Conservation (phyloP, 2,113 vertebrate species). For the Neomonachus schauinslandi region DNA sequence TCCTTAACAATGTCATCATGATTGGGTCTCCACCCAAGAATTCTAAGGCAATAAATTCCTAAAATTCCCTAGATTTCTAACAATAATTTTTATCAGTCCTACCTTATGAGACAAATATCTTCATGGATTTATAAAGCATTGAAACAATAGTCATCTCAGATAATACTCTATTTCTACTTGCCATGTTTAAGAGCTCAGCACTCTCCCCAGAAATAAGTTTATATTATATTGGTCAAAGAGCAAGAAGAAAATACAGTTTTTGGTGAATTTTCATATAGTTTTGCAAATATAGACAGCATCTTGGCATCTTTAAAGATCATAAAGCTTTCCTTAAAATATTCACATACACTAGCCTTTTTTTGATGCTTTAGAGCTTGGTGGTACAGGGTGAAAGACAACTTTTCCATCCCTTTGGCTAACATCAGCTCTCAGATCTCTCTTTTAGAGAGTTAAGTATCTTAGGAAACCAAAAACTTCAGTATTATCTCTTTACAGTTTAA, state of each 20-base stretch:
- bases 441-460: constrained; percentile 19
- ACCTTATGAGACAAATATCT: background rate
- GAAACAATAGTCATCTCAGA: background rate
- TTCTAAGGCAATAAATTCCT: constrained; percentile 55
- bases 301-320: constrained; percentile 47
- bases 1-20: background rate
- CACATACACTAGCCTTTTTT: background rate
- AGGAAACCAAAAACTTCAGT: background rate
- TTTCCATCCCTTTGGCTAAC: constrained; percentile 46
- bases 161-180: background rate
- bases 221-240: background rate
- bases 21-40: background rate
- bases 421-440: background rate
- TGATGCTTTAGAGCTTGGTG: background rate
- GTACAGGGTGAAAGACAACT: background rate
- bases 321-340: constrained; percentile 44
- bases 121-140: background rate
- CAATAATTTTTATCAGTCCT: background rate
- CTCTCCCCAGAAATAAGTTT: background rate
- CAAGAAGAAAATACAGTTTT: constrained; percentile 50
- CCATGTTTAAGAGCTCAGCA: background rate
- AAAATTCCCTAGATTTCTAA: constrained; percentile 1
- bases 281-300: constrained; percentile 47
- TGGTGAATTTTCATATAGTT: background rate
- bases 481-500: background rate